A percentile compares a stretch with the other conserved stretches of the same genome.
Evolutionary conservation across 2,113 vertebrate genomes (phyloP).

Genomic region (Brachypteracias leptosomus): DNA sequence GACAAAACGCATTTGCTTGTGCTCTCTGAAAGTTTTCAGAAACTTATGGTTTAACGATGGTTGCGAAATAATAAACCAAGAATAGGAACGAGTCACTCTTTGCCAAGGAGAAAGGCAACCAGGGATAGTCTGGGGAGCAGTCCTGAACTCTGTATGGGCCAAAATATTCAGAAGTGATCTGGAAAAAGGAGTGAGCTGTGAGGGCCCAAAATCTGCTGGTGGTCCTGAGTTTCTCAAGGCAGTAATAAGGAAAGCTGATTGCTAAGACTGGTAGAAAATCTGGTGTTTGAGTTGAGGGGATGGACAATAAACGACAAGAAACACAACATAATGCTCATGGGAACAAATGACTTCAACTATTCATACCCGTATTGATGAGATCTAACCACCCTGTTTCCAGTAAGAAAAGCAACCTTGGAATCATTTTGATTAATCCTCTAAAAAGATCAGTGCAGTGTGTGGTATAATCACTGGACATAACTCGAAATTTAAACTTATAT

Average conservation of each 20-base stretch:
- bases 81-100: neutral
- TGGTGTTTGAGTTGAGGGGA: neutral
- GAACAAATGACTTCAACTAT: neutral
- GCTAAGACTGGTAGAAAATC: neutral
- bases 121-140: neutral
- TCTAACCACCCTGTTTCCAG: neutral
- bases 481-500: no score
- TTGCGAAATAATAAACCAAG: neutral
- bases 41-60: neutral
- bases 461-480: no score
- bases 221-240: neutral
- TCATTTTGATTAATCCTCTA: neutral
- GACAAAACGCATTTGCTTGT: fast-evolving
- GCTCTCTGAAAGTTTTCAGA: neutral
- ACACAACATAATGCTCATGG: neutral
- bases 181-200: neutral
- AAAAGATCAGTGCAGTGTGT: neutral
- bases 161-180: neutral
- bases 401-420: neutral
- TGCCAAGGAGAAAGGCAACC: neutral
- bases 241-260: neutral
- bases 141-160: neutral
- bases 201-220: neutral
- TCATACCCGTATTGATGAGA: neutral
- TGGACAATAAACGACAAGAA: neutral